Conservation (phyloP, 2,888 invertebrate genomes). For the Agonopterix arenella region DNA sequence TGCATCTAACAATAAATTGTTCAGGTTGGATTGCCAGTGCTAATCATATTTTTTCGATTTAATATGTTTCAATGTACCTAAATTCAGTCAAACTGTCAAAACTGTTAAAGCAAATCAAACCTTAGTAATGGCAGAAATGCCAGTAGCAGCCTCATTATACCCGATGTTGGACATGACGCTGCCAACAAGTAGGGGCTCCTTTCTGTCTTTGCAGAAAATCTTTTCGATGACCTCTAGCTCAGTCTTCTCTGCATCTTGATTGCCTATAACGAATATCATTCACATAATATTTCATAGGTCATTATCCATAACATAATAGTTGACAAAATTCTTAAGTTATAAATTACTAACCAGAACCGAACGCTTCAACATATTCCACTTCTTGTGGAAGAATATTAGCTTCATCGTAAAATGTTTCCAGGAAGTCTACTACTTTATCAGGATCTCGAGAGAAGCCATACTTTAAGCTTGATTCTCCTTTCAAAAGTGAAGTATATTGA, state of each 20-base stretch:
- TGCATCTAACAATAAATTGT: no score
- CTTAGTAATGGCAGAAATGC: conserved; percentile 73
- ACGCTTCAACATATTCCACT: conserved; percentile 81
- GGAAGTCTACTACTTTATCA: conserved; percentile 21
- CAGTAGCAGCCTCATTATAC: conserved; percentile 43
- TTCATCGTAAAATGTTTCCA: conserved; percentile 67
- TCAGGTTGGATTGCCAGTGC: not conserved
- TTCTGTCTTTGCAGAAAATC: conserved; percentile 53
- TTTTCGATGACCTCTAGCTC: conserved; percentile 78
- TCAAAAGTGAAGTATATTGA: conserved; percentile 14
- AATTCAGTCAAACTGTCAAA: not conserved
- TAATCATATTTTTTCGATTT: no score
- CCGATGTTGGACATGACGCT: conserved; percentile 56
- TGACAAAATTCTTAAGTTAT: not conserved
- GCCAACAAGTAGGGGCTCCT: conserved; percentile 67
- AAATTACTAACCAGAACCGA: conserved; percentile 74
- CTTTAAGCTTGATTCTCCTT: conserved; percentile 8
- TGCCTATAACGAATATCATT: conserved; percentile 36
- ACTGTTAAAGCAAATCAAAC: conserved; percentile 21
- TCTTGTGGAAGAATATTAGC: conserved; percentile 71
- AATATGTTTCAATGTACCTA: no score
- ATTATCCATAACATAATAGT: not conserved
- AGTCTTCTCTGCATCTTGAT: conserved; percentile 78
- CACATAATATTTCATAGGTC: not conserved
- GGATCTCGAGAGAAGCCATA: conserved; percentile 27